Base-by-base conservation (phyloP, 2,888 invertebrate genomes). In the Villa cingulata region DNA sequence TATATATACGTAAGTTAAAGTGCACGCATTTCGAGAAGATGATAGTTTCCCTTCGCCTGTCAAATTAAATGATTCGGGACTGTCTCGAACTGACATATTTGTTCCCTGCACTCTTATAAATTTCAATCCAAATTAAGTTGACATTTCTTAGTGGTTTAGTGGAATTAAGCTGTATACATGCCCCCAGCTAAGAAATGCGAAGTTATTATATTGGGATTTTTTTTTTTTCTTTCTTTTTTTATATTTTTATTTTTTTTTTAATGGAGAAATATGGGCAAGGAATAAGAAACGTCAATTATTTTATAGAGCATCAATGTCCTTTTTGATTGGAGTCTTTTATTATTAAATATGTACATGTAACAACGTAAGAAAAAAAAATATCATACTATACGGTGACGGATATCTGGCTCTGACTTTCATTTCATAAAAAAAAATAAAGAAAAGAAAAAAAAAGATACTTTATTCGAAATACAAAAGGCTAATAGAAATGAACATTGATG, bases 111-210 rank as follows among this genome's bases (percentile, higher is more conserved):
- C 54, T 55, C 55, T 55, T 57, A 56, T 57, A 57, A 56, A 57
- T 55, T 55, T 56, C 57, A 57, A 57, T 56, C 57, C 53, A 57
- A 57, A 57, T 57, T 57, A 57, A 57, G 57, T 57, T 56, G 57
- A 57, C 57, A 53, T 53, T 53, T 53, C 42, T 45, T 41, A 48
- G 44, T 49, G 46, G 50, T 54, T 52, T 54, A 55, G 55, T 52
- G 56, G 56, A 57, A 57, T 57, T 57, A 57, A 57, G 56, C 57
- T 57, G 57, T 57, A 56, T 49, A 52, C 41, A 37, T 45, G 51
- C 51, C 51, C 43, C 41, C 49, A 48, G 38, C 34, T 48, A n/a
- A 15, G 23, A 23, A 23, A 7, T 6, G 23, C 5, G 7, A 23
- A 6, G 23, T 23, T 23, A n/a, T 27, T 23, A 29, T 23, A 23